Base-by-base conservation (phyloP, 2,113 vertebrate species). In the Bungarus multicinctus region DNA sequence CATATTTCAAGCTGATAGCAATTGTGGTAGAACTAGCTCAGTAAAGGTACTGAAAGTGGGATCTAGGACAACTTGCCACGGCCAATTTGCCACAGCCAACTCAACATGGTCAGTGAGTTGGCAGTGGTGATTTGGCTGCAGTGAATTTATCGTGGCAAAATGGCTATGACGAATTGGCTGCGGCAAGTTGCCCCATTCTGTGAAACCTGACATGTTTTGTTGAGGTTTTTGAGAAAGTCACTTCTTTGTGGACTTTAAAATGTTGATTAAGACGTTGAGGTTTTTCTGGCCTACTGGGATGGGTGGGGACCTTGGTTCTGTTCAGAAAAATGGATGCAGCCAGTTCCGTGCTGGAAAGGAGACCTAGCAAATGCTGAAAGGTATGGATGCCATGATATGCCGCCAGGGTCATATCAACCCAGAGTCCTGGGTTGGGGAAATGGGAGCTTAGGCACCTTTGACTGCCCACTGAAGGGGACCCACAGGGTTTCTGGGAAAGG, bases 81-180 rank as follows among this genome's bases (percentile, higher is more conserved):
- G 8, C 9, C 57, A 25, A 9, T 58, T 58, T 2, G 23, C 7
- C 23, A 58, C 57, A 60, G 57, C 9, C 25, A 60, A 30, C 27
- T 12, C 11, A 10, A 3, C 23, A 60, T 3, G 58, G 58, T 27
- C 57, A 60, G 57, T 8, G 57, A 58, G 23, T 9, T 58, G 58
- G 10, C 9, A 1, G 0, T 12, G 58, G 58, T 4, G 1, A 64
- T 11, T 60, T 60, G 58, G 0, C 58, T 0, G 0, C 10, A 11
- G 25, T 4, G 10, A 60, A 0, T 64, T 64, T 3, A 10, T 27
- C 1, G 3, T 64, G 58, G 27, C 27, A 60, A 60, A 27, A 60
- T 1, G 58, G 58, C 58, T 27, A 60, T 27, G 58, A 25, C 3
- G 25, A 27, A 3, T 60, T 10, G 58, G 58, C 58, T 27, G 58